Evolutionary conservation across 2,797 vertebrate genomes (phyloP), one percentile per base, ranked within the genome.

Genomic region (Sus cebifrons): DNA sequence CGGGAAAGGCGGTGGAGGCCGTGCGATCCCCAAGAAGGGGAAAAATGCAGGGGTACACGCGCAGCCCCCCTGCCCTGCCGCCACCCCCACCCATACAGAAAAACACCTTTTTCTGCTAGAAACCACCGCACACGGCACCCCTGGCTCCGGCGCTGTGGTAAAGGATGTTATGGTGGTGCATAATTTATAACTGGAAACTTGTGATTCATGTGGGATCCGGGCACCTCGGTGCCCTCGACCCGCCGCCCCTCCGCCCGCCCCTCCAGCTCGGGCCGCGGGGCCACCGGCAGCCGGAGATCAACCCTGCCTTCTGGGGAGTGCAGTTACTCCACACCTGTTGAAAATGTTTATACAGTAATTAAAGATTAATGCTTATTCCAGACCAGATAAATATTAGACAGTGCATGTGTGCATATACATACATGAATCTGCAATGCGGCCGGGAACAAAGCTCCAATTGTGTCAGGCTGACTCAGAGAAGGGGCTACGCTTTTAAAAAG

Each of bases 311-410:
- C 98, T 97, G 98, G 98, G 98, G 98, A 98, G 94, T 95, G 91
- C 96, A 96, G 98, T 98, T 98, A 98, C 98, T 99, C 99, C 98
- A 99, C 99, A 99, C 99, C 99, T 99, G 99, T 99, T 99, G 99
- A 99, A 99, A 99, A 98, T 98, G 98, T 98, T 99, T 99, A 98
- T 98, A 97, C 98, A 98, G 99, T 99, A 99, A 99, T 99, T 99
- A 99, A 98, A 99, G 98, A 98, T 98, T 98, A 98, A 98, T 98
- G 98, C 98, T 98, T 99, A 99, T 99, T 99, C 99, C 98, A 98
- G 98, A 98, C 97, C 98, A 98, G 98, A 98, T 98, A 98, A 98
- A 98, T 98, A 98, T 95, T 91, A 97, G 98, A 98, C 97, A 95
- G 94, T 96, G 95, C 62, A 91, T 73, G 81, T 89, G 92, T 81